Evolutionary conservation across 2,113 vertebrate genomes (phyloP), one percentile per base, ranked within the genome.

Genomic region (Thamnaconus septentrionalis): DNA sequence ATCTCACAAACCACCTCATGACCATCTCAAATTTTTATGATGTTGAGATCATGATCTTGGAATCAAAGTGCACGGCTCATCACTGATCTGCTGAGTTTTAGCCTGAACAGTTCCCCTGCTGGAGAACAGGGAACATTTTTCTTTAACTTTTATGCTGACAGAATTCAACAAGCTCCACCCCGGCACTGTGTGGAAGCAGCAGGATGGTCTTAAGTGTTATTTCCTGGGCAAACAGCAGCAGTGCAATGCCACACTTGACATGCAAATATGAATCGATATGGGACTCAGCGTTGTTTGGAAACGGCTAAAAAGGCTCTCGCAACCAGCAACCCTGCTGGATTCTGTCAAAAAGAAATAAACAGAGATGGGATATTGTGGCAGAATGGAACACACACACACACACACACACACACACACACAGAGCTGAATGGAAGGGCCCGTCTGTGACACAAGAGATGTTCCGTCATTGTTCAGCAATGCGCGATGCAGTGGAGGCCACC

Each of bases 401-500:
- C 31, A 45, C 45, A 7, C 44, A 9, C 39, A 55, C 50, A 53
- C 51, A 50, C 18, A 48, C n/a, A 39, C 41, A 18, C 41, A 59
- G 55, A 12, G 12, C 53, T 31, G 18, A 56, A 63, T 61, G 59
- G 53, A 64, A 64, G 46, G 48, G 41, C 9, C 41, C 43, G 49
- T 70, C 50, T 8, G 42, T 58, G 49, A 63, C 18, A 31, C 54
- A 6, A 3, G 44, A 42, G 72, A 45, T 54, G 18, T 31, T 31
- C 18, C 18, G 44, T 11, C 48, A 11, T 58, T 59, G 59, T 69
- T 69, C 68, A 69, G 45, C 57, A 60, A 59, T 42, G 71, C 56
- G 68, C 46, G 41, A 58, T 49, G 55, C 64, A 6, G 54, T 58
- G 54, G 61, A 68, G 53, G 72, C 69, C 78, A 75, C 74, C 80